Base-by-base conservation (phyloP, 2,888 invertebrate genomes). In the Scaptomyza parva region DNA sequence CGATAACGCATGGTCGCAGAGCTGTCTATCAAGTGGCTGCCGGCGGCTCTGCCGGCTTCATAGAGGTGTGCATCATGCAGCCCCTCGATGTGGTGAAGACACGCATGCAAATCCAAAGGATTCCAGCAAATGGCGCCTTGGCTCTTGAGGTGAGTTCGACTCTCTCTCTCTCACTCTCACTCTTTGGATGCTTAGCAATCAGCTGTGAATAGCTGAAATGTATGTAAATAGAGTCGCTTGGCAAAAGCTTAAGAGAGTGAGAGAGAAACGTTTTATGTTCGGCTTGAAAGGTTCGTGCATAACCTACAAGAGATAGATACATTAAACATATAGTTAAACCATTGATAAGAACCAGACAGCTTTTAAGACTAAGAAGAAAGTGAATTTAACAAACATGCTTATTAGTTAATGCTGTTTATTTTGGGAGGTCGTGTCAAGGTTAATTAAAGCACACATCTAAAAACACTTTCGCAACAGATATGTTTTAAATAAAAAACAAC, bases 61-160 rank as follows among this genome's bases (percentile, higher is more conserved):
- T 98, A 48, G 98, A 98, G 93, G 97, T 98, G 67, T 97, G 97
- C 90, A 95, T 98, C 52, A 98, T 98, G 98, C 98, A 98, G 92
- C 98, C 98, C 0, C 92, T 98, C 90, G 98, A 98, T 92, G 93
- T 98, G 64, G 95, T 98, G 2, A 98, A 98, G 92, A 98, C 98
- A 1, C 93, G 98, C 78, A 94, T 97, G 78, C 97, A 97, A 92
- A 92, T 97, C 48, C 96, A 96, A 91, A 92, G 73, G 58, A 58
- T 47, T 1, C 71, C 75, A 11, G 33, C 35, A 0, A 24, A 37
- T 26, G 14, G 35, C 3, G 17, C 14, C 18, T 5, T 50, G 0
- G 70, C 75, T 3, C 6, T 20, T 6, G 83, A 88, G 88, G 91
- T 91, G 62, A 87, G 88, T 78, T 5, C 26, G 8, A 7, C 3